Base-by-base conservation (phyloP, 2,888 invertebrate genomes). In the Gymnocheta viridis region DNA sequence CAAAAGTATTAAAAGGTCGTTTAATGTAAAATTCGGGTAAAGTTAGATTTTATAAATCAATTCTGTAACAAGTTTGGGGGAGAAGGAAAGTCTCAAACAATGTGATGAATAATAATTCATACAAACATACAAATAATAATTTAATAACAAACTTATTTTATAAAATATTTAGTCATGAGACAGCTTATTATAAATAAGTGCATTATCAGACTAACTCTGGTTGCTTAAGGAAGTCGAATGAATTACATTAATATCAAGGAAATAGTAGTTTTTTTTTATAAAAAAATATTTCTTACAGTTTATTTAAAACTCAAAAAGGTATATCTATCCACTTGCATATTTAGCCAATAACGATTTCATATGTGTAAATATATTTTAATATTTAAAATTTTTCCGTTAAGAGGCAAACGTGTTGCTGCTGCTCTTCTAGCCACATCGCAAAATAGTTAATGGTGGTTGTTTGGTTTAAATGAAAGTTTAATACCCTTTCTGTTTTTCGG, bases 311-410 rank as follows among this genome's bases (percentile, higher is more conserved):
- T 66, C 22, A 6, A 38, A 66, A 66, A 49, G 58, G 4, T 47
- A 12, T 49, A 5, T n/a, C n/a, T n/a, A n/a, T n/a, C n/a, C n/a
- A n/a, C n/a, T n/a, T n/a, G n/a, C 22, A 29, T 73, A 35, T 38
- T 67, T 38, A 47, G 32, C 32, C 62, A 24, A 5, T 44, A 44
- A 54, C 41, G 67, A 86, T 86, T 87, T 87, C 85, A 85, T 86
- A 87, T 87, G 86, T 84, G 86, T 84, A 87, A 86, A 86, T 87
- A 74, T 69, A 76, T 77, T 80, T 67, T 41, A 47, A 69, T 67
- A 67, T 51, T 77, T 81, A 35, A n/a, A n/a, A n/a, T n/a, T n/a
- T 56, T 77, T 81, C 29, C 51, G 17, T 3, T n/a, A 60, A 29
- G 24, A 41, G 12, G 3, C 64, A 35, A 62, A 51, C 38, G 38